Conservation (phyloP, 2,888 invertebrate species). For the Cactoblastis cactorum region DNA sequence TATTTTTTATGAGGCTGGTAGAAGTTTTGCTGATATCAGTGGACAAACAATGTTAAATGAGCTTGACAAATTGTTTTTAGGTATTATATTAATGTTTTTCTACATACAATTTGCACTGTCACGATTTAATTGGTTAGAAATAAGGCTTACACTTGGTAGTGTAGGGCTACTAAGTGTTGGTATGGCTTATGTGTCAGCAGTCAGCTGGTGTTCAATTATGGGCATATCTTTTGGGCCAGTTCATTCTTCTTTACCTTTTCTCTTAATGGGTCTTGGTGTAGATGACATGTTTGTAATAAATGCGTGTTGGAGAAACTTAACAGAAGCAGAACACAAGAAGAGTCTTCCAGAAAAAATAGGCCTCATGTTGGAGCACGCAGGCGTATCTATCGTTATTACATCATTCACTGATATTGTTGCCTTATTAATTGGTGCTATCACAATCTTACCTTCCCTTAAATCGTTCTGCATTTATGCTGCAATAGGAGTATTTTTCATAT, state of each 20-base stretch:
- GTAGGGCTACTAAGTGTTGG: conserved; percentile 85
- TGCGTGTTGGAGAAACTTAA: conserved; percentile 85
- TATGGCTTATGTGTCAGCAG: conserved; percentile 85
- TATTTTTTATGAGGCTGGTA: conserved; percentile 79
- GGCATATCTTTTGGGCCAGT: conserved; percentile 89
- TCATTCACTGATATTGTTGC: conserved; percentile 90
- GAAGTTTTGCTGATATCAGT: conserved; percentile 89
- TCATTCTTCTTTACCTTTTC: conserved; percentile 89
- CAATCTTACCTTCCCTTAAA: conserved; percentile 88
- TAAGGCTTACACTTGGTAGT: conserved; percentile 82
- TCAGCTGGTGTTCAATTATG: conserved; percentile 85
- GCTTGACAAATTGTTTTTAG: conserved; percentile 82
- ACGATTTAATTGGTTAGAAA: conserved; percentile 86
- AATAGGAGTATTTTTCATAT: conserved; percentile 86
- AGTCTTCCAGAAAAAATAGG: conserved; percentile 83
- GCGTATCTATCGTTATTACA: conserved; percentile 90
- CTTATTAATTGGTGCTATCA: conserved; percentile 87
- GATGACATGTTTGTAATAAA: conserved; percentile 93
- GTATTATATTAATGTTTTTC: conserved; percentile 84
- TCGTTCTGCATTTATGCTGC: conserved; percentile 92
- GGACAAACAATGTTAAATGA: conserved; percentile 85
- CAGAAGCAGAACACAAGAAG: conserved; percentile 69
- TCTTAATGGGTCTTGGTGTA: conserved; percentile 88
- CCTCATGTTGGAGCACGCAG: conserved; percentile 86
- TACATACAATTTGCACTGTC: conserved; percentile 87